These are phyloP conservation scores for Salvator merianae DNA, from an alignment of 2,113 vertebrate species.

Conservation along the genomic window DNA sequence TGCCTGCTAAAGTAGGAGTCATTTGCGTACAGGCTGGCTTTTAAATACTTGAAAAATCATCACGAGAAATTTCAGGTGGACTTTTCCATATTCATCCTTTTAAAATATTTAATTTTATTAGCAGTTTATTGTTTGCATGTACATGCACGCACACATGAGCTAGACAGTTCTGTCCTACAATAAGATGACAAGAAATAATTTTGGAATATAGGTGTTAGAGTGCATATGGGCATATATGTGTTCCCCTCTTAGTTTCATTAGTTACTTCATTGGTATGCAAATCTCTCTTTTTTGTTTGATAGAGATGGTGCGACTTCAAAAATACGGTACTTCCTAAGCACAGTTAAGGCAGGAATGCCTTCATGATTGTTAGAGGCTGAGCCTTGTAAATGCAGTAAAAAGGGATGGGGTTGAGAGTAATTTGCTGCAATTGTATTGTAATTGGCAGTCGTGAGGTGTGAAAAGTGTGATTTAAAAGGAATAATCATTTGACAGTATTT, in stretches of 20 bases:
- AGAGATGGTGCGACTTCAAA: constrained; percentile 63
- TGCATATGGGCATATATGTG: no score
- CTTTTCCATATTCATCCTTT: neutral
- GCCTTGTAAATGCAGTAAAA: constrained; percentile 61
- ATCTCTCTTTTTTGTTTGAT: constrained; percentile 48
- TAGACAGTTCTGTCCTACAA: neutral
- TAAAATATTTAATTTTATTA: neutral
- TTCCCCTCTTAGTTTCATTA: neutral
- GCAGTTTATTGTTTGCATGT: no score
- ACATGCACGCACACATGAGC: neutral
- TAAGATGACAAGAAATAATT: neutral
- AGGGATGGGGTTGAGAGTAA: constrained; percentile 39
- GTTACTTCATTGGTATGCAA: neutral
- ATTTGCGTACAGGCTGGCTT: constrained; percentile 20
- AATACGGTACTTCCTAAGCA: constrained; percentile 52
- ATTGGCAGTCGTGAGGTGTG: constrained; percentile 66
- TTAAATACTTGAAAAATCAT: constrained; percentile 11
- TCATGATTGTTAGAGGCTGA: constrained; percentile 52
- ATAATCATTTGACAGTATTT: constrained; percentile 67
- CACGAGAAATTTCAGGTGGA: neutral
- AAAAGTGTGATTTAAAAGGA: constrained; percentile 70
- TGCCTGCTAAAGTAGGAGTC: neutral
- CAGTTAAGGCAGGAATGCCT: constrained; percentile 59
- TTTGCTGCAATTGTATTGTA: constrained; percentile 63
- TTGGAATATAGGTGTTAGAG: neutral